Evolutionary conservation across 2,797 vertebrate species (phyloP).

Genomic region (Fundulus diaphanus): DNA sequence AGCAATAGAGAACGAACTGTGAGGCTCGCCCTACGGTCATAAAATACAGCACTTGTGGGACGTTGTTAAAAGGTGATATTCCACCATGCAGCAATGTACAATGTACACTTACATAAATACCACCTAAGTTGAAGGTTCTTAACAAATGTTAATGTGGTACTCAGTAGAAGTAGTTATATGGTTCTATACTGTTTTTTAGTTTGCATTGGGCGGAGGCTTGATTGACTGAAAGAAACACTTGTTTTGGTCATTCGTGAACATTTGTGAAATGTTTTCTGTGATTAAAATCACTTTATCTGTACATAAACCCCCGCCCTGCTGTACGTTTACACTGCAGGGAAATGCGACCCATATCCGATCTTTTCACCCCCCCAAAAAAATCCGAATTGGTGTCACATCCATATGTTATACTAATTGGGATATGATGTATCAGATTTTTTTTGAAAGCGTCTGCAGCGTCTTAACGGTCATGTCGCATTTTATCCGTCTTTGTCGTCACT

Average conservation of each 20-base stretch:
- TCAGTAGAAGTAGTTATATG: background rate
- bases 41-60: background rate
- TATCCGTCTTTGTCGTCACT: too few species aligned
- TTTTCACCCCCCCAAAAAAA: too few species aligned
- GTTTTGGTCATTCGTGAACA: background rate
- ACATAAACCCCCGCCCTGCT: background rate
- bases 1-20: background rate
- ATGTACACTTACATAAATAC: background rate
- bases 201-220: background rate
- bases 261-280: background rate
- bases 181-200: background rate
- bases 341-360: too few species aligned
- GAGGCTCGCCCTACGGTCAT: background rate
- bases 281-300: background rate
- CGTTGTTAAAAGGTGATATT: background rate
- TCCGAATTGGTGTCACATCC: too few species aligned
- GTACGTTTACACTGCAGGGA: too few species aligned
- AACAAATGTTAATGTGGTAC: background rate
- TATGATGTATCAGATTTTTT: too few species aligned
- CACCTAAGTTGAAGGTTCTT: background rate
- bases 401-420: too few species aligned
- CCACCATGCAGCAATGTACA: conserved; percentile 34
- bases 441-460: too few species aligned
- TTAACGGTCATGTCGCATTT: too few species aligned
- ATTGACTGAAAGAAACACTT: background rate